A percentile compares a stretch with the other conserved stretches of the same genome.
phyloP scores from a whole-genome alignment of 2,797 vertebrate species.

The Xenops minutus region DNA sequence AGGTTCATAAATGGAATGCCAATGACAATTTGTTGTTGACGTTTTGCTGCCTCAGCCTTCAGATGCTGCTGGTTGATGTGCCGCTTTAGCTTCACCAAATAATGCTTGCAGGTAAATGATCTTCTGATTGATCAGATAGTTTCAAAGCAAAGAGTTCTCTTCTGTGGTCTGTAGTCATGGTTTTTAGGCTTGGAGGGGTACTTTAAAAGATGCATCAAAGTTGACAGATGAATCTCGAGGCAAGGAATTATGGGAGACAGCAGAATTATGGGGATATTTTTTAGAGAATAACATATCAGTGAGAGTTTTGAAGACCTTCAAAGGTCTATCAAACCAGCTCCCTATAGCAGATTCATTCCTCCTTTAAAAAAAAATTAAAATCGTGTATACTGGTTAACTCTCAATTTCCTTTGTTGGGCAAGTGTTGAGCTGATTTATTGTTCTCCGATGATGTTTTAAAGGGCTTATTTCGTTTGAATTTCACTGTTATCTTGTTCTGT shows the following conservation, averaged over 20 bases:
- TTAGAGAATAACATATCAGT: conserved; percentile 78
- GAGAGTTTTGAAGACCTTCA: conserved; percentile 79
- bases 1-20: conserved; percentile 94
- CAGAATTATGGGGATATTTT: conserved; percentile 85
- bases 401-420: conserved; percentile 61
- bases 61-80: conserved; percentile 81
- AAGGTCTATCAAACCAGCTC: conserved; percentile 74
- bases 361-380: conserved; percentile 42
- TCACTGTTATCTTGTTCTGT: not conserved
- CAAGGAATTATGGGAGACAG: conserved; percentile 81
- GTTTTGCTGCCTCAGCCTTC: conserved; percentile 83
- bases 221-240: conserved; percentile 90
- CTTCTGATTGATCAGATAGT: conserved; percentile 84
- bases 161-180: conserved; percentile 78
- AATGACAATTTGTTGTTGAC: conserved; percentile 95
- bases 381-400: conserved; percentile 67
- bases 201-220: conserved; percentile 89
- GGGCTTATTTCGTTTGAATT: not conserved
- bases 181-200: conserved; percentile 84
- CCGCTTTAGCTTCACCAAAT: conserved; percentile 82
- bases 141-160: conserved; percentile 83
- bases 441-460: conserved; percentile 63
- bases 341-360: conserved; percentile 71
- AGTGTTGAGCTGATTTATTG: conserved; percentile 58
- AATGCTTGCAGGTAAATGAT: conserved; percentile 91